Evolutionary conservation across 2,888 invertebrate species (phyloP).

Genomic region (Masnerella sp.): DNA sequence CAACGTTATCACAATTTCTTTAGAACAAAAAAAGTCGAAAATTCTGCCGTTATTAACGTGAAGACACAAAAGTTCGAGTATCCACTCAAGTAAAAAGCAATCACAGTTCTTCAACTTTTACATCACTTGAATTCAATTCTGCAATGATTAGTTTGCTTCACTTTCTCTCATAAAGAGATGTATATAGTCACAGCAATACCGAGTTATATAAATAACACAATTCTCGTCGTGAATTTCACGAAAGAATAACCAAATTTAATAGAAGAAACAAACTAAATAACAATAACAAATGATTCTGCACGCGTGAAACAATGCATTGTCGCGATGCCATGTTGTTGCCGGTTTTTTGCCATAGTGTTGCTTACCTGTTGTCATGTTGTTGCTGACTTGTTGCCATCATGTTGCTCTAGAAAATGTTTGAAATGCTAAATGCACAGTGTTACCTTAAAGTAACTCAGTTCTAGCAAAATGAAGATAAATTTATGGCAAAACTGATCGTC

Average conservation of each 20-base stretch:
- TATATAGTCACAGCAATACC: slow-evolving; percentile 16
- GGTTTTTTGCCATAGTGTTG: too few species aligned
- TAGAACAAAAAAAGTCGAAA: too few species aligned
- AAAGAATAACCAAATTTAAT: neutral
- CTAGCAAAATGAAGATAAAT: too few species aligned
- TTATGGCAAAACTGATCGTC: too few species aligned
- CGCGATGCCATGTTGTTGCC: too few species aligned
- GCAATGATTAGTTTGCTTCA: slow-evolving; percentile 20
- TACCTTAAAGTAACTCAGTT: too few species aligned
- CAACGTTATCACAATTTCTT: slow-evolving; percentile 19
- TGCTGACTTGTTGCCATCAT: too few species aligned
- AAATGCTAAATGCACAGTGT: too few species aligned
- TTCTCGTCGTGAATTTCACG: slow-evolving; percentile 11
- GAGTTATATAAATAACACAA: slow-evolving; percentile 14
- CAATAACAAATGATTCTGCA: neutral
- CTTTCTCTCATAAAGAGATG: slow-evolving; percentile 27
- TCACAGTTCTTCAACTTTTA: slow-evolving; percentile 29
- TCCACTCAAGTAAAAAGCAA: neutral
- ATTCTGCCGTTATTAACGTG: neutral
- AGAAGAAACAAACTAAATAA: neutral
- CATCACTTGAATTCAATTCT: slow-evolving; percentile 17
- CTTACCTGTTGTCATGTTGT: too few species aligned
- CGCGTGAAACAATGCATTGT: too few species aligned
- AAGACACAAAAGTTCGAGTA: slow-evolving; percentile 5
- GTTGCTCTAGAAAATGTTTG: too few species aligned